Evolutionary conservation across 2,113 vertebrate genomes (phyloP), one percentile per base, ranked within the genome.

Genomic region (Prinia subflava): DNA sequence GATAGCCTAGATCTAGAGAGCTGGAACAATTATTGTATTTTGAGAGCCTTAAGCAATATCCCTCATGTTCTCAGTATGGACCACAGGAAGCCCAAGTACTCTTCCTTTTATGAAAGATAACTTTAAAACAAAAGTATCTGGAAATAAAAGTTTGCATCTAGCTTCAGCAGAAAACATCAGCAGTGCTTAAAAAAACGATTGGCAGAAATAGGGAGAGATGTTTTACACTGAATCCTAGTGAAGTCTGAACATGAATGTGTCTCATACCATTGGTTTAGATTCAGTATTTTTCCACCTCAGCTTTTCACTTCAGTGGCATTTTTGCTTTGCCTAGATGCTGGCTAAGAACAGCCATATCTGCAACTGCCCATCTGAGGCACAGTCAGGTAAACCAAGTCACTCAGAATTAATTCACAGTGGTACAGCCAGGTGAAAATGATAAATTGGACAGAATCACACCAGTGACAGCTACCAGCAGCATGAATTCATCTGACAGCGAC

Each of bases 121-220:
- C 10, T 53, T 75, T 3, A 37, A 23, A 69, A 30, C 22, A 56
- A 50, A 85, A 25, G 27, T 10, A 62, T 1, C 21, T 35, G 13
- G 6, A 86, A 79, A 56, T 49, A 28, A 59, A 53, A 64, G 16
- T 65, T 41, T 56, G 25, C 10, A 42, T 49, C 47, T 74, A 3
- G 11, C 57, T 87, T 82, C 30, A 82, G 14, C 7, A 79, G 10
- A 9, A 84, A 74, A 57, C 16, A 55, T 3, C 17, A 47, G 19
- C 13, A 42, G 13, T 27, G 15, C 8, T 35, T 15, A 11, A 44
- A 83, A 83, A 62, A 28, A 39, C 7, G 25, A 1, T 2, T 49
- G 5, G 12, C 2, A 2, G 46, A 53, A 83, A 37, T 1, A 55
- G 7, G 3, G 4, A 46, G 4, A 65, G 5, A 41, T 19, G 13